Conservation (phyloP, 2,888 invertebrate genomes). For the Spodoptera picta region DNA sequence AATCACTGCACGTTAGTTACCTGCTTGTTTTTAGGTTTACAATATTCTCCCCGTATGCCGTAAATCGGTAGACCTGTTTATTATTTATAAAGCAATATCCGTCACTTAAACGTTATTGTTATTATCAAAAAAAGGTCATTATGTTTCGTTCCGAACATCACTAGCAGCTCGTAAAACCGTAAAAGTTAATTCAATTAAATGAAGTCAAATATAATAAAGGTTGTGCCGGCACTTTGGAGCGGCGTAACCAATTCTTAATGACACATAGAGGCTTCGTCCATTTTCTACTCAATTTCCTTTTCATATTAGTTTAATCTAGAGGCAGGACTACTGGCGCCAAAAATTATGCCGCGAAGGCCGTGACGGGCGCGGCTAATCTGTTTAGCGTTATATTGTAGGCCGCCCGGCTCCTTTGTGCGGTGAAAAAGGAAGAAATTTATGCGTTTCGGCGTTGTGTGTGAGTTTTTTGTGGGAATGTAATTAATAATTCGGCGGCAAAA, state of each 20-base stretch:
- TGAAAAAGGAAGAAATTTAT: constrained; percentile 89
- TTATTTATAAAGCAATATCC: constrained; percentile 76
- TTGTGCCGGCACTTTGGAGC: constrained; percentile 73
- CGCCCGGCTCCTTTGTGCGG: constrained; percentile 85
- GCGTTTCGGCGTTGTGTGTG: constrained; percentile 87
- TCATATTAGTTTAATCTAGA: constrained; percentile 89
- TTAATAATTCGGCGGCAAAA: constrained; percentile 90
- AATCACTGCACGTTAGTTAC: constrained; percentile 49
- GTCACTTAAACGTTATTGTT: constrained; percentile 82
- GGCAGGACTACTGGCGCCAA: constrained; percentile 88
- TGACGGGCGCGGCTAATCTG: constrained; percentile 85
- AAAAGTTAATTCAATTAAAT: constrained; percentile 88
- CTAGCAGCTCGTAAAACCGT: constrained; percentile 83
- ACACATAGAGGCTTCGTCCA: constrained; percentile 86
- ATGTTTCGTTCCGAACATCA: constrained; percentile 81
- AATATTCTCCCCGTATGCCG: constrained; percentile 32
- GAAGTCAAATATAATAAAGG: constrained; percentile 85
- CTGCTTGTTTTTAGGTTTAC: constrained; percentile 36
- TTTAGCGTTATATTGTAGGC: constrained; percentile 85
- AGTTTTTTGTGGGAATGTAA: constrained; percentile 88
- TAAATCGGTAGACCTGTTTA: constrained; percentile 55
- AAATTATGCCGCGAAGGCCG: constrained; percentile 87
- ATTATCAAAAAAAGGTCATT: constrained; percentile 81
- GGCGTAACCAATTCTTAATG: constrained; percentile 87
- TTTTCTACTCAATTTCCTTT: constrained; percentile 89